Percentiles rank a stretch among this genome's conserved stretches.
phyloP scores from a whole-genome alignment of 2,113 vertebrate genomes.

The Ptyas mucosa region DNA sequence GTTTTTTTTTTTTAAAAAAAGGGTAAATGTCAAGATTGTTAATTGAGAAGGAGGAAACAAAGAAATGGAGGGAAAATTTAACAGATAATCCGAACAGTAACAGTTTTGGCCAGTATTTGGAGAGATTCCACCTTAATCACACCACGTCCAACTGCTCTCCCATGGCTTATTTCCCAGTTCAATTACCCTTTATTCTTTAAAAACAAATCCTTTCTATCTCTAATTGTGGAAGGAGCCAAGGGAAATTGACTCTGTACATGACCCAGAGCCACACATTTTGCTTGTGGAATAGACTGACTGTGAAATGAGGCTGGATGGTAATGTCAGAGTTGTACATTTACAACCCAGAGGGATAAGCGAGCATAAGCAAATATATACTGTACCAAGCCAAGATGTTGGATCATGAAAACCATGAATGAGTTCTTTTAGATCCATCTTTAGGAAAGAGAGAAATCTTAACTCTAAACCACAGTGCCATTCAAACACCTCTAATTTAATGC shows the following conservation, averaged over 20 bases:
- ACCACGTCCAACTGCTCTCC: not conserved
- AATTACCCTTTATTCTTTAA: not conserved
- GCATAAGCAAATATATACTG: not conserved
- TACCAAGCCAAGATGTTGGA: not conserved
- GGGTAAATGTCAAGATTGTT: not conserved
- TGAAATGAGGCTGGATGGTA: not conserved
- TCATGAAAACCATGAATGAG: not conserved
- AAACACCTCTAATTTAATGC: not conserved
- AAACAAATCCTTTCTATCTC: not conserved
- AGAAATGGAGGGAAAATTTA: not conserved
- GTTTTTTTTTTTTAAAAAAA: not conserved
- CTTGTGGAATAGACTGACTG: not conserved
- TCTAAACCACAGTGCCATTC: not conserved
- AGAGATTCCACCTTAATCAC: not conserved
- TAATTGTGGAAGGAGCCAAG: not conserved
- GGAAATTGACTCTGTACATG: not conserved
- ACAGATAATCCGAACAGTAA: not conserved
- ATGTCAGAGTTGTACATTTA: not conserved
- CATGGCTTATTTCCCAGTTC: not conserved
- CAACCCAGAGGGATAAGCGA: not conserved
- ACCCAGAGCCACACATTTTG: not conserved
- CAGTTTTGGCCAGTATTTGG: not conserved
- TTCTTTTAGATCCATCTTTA: not conserved
- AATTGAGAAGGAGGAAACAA: not conserved
- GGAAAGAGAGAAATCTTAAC: not conserved